Evolutionary conservation across 2,113 vertebrate species (phyloP).

Genomic region (Clarias gariepinus): DNA sequence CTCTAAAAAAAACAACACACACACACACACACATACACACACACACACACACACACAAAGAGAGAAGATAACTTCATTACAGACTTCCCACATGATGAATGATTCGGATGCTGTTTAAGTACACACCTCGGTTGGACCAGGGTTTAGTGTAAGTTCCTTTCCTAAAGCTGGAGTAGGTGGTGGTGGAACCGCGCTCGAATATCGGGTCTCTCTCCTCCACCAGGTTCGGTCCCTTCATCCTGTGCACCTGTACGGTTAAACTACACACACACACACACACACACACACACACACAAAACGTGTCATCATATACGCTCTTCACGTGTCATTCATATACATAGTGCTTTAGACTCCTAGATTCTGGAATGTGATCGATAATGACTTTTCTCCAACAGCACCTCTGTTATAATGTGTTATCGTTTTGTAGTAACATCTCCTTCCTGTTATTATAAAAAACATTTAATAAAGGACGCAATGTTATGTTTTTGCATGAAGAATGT

Average conservation of each 20-base stretch:
- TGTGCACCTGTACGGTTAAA: constrained; percentile 92
- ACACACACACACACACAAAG: too few relatives aligned
- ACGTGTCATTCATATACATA: neutral
- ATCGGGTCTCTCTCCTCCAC: constrained; percentile 90
- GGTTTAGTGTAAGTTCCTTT: constrained; percentile 87
- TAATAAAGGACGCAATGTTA: too few relatives aligned
- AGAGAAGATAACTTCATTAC: neutral
- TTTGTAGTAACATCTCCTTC: too few relatives aligned
- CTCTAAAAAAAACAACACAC: constrained; percentile 74
- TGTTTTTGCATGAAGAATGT: too few relatives aligned
- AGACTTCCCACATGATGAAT: too few relatives aligned
- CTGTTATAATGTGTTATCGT: too few relatives aligned
- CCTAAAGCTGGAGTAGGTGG: constrained; percentile 95
- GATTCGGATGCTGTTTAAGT: neutral
- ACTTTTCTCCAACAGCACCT: neutral
- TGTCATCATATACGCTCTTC: neutral
- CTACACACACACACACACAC: constrained; percentile 67
- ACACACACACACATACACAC: neutral
- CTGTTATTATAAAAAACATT: too few relatives aligned
- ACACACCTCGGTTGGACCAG: constrained; percentile 89
- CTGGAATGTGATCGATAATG: neutral
- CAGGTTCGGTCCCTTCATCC: constrained; percentile 86
- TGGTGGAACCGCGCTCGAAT: constrained; percentile 95
- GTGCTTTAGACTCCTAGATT: neutral
- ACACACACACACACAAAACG: neutral